A percentile compares a stretch with the other conserved stretches of the same genome.
Conservation (phyloP, 2,113 vertebrate genomes). For the Alligator mississippiensis region DNA sequence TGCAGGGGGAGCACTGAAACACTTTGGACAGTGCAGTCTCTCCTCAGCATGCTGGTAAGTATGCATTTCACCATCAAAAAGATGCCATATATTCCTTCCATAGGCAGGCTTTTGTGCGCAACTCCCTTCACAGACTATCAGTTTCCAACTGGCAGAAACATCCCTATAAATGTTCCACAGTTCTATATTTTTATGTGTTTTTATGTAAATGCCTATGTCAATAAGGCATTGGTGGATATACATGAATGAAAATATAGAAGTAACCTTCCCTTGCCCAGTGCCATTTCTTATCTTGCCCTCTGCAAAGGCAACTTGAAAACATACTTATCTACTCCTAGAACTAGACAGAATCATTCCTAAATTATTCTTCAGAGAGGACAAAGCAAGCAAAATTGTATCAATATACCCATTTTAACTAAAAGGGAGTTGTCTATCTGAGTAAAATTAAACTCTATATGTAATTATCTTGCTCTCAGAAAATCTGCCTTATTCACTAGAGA, state of each 20-base stretch:
- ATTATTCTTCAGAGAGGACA: background rate
- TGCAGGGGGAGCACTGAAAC: background rate
- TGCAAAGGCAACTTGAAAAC: background rate
- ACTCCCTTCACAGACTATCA: background rate
- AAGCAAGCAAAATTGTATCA: conserved; percentile 28
- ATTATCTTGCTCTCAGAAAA: conserved; percentile 55
- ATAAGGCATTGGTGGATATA: background rate
- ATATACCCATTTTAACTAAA: conserved; percentile 7
- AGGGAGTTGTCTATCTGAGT: conserved; percentile 24
- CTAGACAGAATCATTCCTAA: background rate
- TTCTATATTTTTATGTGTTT: background rate
- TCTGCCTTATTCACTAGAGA: conserved; percentile 43
- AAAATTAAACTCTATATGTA: conserved; percentile 28
- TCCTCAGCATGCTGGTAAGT: background rate
- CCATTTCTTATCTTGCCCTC: background rate
- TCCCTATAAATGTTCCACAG: background rate
- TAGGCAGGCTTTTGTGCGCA: background rate
- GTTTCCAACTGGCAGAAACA: background rate
- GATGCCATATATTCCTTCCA: background rate
- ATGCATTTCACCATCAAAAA: conserved; percentile 12
- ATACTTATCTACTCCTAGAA: conserved; percentile 25
- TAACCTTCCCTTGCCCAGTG: background rate
- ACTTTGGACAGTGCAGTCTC: background rate
- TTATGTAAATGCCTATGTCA: background rate
- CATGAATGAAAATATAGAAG: background rate